These are phyloP conservation scores for Bombus pyrosoma DNA, from an alignment of 1,140 invertebrate species.

Conservation along the genomic window DNA sequence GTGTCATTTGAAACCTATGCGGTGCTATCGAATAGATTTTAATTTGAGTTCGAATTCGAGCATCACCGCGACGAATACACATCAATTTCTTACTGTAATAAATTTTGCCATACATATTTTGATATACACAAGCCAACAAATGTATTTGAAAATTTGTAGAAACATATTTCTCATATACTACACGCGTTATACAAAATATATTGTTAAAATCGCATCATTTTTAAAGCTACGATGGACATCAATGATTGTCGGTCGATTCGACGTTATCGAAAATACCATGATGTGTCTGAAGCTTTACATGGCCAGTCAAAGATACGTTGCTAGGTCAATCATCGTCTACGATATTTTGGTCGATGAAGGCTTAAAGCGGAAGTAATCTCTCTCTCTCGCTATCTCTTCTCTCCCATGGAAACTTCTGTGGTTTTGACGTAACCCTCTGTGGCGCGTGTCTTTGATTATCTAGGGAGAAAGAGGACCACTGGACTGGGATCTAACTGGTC, in stretches of 20 bases:
- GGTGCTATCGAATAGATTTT: neutral
- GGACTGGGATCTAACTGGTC: neutral
- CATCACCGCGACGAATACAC: no score
- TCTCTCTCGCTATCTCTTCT: neutral
- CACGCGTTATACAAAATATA: no score
- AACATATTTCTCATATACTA: no score
- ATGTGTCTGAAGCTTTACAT: neutral
- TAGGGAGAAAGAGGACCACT: conserved; percentile 2
- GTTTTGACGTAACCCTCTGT: neutral
- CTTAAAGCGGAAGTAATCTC: neutral
- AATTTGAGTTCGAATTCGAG: neutral
- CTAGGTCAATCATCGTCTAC: neutral
- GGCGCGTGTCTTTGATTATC: conserved; percentile 27
- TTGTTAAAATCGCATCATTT: no score
- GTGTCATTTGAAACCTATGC: neutral
- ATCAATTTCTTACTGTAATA: no score
- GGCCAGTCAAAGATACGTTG: neutral
- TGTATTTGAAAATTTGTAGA: no score
- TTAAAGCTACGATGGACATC: no score
- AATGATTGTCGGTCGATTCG: neutral
- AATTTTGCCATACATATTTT: no score
- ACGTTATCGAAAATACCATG: no score
- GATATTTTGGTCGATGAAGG: neutral
- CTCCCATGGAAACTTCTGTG: neutral
- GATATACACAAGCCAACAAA: no score